These are phyloP conservation scores for Daphoenositta chrysoptera DNA, from an alignment of 2,113 vertebrate species.

Conservation along the genomic window DNA sequence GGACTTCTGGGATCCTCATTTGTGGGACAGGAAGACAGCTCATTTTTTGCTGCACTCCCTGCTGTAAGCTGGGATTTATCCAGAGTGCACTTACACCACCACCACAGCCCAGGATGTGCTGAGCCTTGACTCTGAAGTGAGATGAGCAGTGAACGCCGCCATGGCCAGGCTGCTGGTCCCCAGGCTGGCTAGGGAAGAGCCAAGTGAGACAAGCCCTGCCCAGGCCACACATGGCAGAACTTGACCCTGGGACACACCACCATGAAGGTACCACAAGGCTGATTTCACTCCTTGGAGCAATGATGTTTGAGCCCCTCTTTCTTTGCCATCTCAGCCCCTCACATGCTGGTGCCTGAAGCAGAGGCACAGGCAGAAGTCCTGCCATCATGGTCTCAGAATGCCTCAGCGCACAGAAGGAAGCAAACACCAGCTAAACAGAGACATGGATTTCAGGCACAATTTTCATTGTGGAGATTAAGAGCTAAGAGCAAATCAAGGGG, in stretches of 20 bases:
- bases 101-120: rapidly evolving
- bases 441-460: neutral
- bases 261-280: neutral
- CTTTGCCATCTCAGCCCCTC: neutral
- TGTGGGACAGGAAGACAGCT: neutral
- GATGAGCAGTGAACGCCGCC: neutral
- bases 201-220: neutral
- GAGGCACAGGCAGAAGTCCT: neutral
- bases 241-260: neutral
- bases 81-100: neutral
- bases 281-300: neutral
- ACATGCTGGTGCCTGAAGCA: neutral
- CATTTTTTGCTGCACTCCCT: neutral
- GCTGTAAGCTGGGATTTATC: neutral
- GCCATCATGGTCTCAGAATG: rapidly evolving
- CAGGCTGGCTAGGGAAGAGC: rapidly evolving
- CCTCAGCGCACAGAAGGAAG: neutral
- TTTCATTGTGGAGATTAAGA: neutral
- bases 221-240: rapidly evolving
- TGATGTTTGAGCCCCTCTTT: neutral
- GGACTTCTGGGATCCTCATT: neutral
- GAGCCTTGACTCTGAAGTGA: neutral
- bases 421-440: neutral
- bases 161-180: neutral
- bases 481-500: neutral